A percentile compares a stretch with the other conserved stretches of the same genome.
phyloP scores from a whole-genome alignment of 2,888 invertebrate species.

The Ectobius pallidus region DNA sequence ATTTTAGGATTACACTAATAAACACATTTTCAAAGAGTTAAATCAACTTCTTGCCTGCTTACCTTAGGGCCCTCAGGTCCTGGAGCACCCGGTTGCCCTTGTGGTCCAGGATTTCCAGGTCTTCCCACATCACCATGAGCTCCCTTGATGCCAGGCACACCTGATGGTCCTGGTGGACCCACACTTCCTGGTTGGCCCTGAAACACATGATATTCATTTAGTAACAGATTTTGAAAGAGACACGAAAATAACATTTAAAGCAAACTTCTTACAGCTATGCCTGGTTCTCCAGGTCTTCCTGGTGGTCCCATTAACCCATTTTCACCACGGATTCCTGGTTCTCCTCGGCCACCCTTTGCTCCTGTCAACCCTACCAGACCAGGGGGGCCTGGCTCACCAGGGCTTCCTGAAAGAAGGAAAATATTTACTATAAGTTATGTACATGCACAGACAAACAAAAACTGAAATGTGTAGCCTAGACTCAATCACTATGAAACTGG shows the following conservation, averaged over 20 bases:
- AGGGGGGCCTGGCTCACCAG: conserved; percentile 68
- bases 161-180: conserved; percentile 72
- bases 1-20: no score
- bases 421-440: no score
- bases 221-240: no score
- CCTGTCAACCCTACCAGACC: conserved; percentile 69
- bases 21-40: no score
- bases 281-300: conserved; percentile 78
- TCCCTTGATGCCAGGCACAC: conserved; percentile 73
- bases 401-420: conserved; percentile 56
- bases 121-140: conserved; percentile 72
- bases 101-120: conserved; percentile 68
- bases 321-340: conserved; percentile 77
- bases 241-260: no score
- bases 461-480: no score
- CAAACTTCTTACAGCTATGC: conserved; percentile 64
- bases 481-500: no score
- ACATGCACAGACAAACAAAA: no score
- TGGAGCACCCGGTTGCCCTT: conserved; percentile 72
- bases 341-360: conserved; percentile 76
- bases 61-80: conserved; percentile 73
- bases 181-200: conserved; percentile 74
- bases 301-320: conserved; percentile 75
- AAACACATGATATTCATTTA: background rate
- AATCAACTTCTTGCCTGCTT: no score